Base-by-base conservation (phyloP, 2,113 vertebrate species). In the Formicarius rufipectus region DNA sequence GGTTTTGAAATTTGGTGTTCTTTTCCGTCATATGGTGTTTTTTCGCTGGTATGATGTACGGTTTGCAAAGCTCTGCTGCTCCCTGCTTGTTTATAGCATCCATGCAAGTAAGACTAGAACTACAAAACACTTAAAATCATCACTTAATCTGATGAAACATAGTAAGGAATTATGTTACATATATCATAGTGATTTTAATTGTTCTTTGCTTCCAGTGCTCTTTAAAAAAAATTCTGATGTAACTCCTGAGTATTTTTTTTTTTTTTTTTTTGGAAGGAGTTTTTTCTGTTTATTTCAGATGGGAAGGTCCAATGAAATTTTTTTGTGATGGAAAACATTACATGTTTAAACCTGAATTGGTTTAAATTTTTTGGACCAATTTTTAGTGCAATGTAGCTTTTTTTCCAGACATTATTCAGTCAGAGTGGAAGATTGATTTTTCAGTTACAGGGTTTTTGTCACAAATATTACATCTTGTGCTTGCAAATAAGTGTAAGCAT, bases 21-120 rank as follows among this genome's bases (percentile, higher is more conserved):
- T 76, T 87, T 90, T 64, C 63, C 12, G 11, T 74, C 9, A 12
- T 58, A 1, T 24, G 23, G 8, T 47, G 9, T 49, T 24, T 79
- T 63, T 82, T 69, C 60, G 39, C 39, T 91, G 22, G 8, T 60
- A 17, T 27, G 47, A 40, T 80, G 24, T 47, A 33, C 53, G 9
- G 69, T 92, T 84, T 63, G 56, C 78, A 66, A 84, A 85, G 24
- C 86, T 96, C 18, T 98, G 74, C 97, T 98, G 97, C 97, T 97
- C 94, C 91, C 97, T 98, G 78, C 95, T 96, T 5, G 24, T 93
- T 89, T 56, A 24, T 63, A 60, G 31, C 55, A 42, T 64, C 47
- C 4, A 3, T 93, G 67, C 77, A 93, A 86, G 39, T 74, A 52
- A 52, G 35, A 44, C 31, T 69, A 33, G 37, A 33, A 25, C 30